Base-by-base conservation (phyloP, 2,888 invertebrate genomes). In the Catotricha subobsoleta region DNA sequence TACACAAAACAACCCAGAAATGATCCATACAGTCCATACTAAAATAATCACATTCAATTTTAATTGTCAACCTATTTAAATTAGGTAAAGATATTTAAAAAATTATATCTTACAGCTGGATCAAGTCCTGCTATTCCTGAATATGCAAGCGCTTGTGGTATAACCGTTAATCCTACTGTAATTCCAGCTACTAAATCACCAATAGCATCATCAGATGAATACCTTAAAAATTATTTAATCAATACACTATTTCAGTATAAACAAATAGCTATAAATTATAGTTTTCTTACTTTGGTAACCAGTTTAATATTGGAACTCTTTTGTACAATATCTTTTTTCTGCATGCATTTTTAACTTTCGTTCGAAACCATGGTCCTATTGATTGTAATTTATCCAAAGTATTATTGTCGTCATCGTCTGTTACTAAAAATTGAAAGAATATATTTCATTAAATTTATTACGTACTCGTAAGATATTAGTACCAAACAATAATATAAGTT, bases 1-100 rank as follows among this genome's bases (percentile, higher is more conserved):
- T 94, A 94, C 47, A 90, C 69, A 60, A 92, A 81, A 59, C 83
- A 82, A 41, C 91, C 88, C 52, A 91, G 64, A 61, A 92, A 92
- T 16, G 91, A 87, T 37, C 88, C 83, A 61, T 92, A 94, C 43
- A 94, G 68, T 33, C 94, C 94, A 61, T 86, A 84, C 76, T 90
- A 70, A 15, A 62, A 54, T 49, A 35, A 43, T 48, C 43, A 46
- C 34, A 45, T 20, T 15, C n/a, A 39, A 39, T 18, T 23, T 12
- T 12, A 19, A 13, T 39, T 18, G 15, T 16, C 18, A 28, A 7
- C 19, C 6, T 16, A 6, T 21, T 15, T 21, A 21, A 13, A 5
- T 18, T 29, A 20, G 5, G n/a, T 29, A 18, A n/a, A 40, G 13
- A 18, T 13, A 23, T 20, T 1, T 34, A 13, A 28, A 15, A 16